These are phyloP conservation scores for Spodoptera picta DNA, from an alignment of 2,888 invertebrate genomes.

Conservation along the genomic window DNA sequence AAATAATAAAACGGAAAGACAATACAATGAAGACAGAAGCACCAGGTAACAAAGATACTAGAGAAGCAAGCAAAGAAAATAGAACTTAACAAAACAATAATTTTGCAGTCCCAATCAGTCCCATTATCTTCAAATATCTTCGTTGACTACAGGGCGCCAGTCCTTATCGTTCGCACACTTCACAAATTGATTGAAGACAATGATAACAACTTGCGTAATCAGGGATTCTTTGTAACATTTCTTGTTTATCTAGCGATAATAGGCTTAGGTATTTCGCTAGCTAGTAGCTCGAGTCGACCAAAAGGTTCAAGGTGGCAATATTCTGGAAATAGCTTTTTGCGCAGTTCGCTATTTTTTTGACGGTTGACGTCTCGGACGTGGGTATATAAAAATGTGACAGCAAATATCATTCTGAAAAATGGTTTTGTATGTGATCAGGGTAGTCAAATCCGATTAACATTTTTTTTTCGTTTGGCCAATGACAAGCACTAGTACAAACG, in stretches of 20 bases:
- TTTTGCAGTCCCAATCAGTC: constrained; percentile 45
- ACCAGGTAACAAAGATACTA: neutral
- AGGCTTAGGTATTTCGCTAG: constrained; percentile 34
- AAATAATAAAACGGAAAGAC: neutral
- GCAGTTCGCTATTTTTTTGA: neutral
- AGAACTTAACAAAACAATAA: neutral
- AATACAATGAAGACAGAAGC: neutral
- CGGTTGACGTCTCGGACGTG: constrained; percentile 11
- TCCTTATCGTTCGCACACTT: constrained; percentile 33
- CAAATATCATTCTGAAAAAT: too few relatives aligned
- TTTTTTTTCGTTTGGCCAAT: neutral
- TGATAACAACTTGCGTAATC: constrained; percentile 39
- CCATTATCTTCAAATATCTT: constrained; percentile 36
- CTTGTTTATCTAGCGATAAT: constrained; percentile 38
- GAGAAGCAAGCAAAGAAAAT: neutral
- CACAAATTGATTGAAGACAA: constrained; percentile 20
- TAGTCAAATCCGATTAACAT: too few relatives aligned
- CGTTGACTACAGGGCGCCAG: constrained; percentile 46
- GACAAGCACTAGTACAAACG: too few relatives aligned
- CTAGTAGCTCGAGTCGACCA: neutral
- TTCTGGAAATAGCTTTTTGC: constrained; percentile 23
- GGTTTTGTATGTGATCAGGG: too few relatives aligned
- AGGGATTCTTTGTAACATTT: constrained; percentile 17
- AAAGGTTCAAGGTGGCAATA: constrained; percentile 32
- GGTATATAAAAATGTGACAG: neutral